Conservation (phyloP, 2,888 invertebrate species). For the Melanophora roralis region DNA sequence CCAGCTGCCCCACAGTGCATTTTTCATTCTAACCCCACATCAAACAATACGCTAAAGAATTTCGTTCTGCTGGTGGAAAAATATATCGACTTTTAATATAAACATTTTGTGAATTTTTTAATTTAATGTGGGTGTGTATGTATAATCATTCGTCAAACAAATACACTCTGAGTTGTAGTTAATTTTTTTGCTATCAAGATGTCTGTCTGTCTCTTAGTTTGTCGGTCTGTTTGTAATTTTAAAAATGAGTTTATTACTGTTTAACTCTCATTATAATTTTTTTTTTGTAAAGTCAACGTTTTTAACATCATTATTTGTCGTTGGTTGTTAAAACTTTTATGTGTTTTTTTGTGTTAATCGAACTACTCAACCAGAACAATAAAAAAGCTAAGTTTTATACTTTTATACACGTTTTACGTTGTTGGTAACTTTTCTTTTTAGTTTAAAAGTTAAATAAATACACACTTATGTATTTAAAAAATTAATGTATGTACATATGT, state of each 20-base stretch:
- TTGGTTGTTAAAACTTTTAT: constrained; percentile 5
- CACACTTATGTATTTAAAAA: background rate
- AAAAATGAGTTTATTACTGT: constrained; percentile 41
- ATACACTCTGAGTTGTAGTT: background rate
- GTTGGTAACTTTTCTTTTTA: constrained; percentile 7
- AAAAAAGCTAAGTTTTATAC: constrained; percentile 18
- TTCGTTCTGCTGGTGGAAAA: background rate
- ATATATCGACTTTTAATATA: constrained; percentile 29
- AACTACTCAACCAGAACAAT: constrained; percentile 56
- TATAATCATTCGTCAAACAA: background rate
- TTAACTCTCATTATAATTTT: constrained; percentile 4
- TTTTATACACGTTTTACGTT: background rate
- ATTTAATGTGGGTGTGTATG: constrained; percentile 36
- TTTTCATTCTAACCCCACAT: background rate
- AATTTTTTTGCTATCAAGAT: background rate
- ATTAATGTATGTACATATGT: background rate
- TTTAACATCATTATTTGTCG: constrained; percentile 26
- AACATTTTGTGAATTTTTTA: constrained; percentile 19
- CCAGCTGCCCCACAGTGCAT: too few species aligned
- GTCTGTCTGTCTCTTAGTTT: background rate
- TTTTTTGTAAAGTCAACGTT: constrained; percentile 19
- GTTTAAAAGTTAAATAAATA: constrained; percentile 17
- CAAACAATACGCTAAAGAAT: background rate
- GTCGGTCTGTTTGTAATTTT: background rate
- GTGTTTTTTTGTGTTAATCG: constrained; percentile 44